Percentiles rank a stretch among this genome's conserved stretches.
phyloP scores from a whole-genome alignment of 1,140 invertebrate genomes.

The Andrena cerasifolii region DNA sequence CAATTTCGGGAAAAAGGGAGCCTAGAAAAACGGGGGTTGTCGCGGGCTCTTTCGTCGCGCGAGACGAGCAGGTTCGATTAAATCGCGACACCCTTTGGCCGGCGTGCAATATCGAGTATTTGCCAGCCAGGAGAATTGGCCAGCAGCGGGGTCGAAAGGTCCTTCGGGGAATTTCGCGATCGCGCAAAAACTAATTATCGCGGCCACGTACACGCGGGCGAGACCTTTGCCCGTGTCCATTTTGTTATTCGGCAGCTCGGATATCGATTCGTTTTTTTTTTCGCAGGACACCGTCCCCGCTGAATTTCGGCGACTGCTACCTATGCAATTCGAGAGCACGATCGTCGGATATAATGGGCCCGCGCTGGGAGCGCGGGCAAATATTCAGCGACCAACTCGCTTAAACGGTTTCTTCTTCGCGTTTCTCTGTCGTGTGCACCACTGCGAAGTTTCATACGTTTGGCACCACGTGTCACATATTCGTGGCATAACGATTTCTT shows the following conservation, averaged over 20 bases:
- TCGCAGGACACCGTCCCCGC: not conserved
- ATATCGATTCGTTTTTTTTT: not conserved
- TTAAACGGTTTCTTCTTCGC: not conserved
- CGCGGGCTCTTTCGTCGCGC: slow-evolving; percentile 21
- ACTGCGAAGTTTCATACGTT: not conserved
- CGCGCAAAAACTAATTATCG: slow-evolving; percentile 54
- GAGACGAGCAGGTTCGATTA: slow-evolving; percentile 46
- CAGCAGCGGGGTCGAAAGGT: slow-evolving; percentile 23
- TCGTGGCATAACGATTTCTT: too few species aligned
- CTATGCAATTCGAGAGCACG: slow-evolving; percentile 16
- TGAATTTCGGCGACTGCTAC: slow-evolving; percentile 8
- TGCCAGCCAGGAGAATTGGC: slow-evolving; percentile 44
- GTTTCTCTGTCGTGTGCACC: not conserved
- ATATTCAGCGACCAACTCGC: not conserved
- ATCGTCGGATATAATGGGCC: not conserved
- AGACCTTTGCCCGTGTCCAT: slow-evolving; percentile 24
- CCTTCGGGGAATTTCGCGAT: slow-evolving; percentile 50
- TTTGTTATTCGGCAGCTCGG: slow-evolving; percentile 10
- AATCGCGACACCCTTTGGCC: slow-evolving; percentile 49
- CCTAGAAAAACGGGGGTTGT: not conserved
- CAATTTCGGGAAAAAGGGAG: not conserved
- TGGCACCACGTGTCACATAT: too few species aligned
- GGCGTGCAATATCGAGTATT: slow-evolving; percentile 49
- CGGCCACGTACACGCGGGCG: not conserved
- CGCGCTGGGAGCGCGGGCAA: not conserved